phyloP scores from a whole-genome alignment of 2,888 invertebrate genomes.

The Caenorhabditis sp. region DNA sequence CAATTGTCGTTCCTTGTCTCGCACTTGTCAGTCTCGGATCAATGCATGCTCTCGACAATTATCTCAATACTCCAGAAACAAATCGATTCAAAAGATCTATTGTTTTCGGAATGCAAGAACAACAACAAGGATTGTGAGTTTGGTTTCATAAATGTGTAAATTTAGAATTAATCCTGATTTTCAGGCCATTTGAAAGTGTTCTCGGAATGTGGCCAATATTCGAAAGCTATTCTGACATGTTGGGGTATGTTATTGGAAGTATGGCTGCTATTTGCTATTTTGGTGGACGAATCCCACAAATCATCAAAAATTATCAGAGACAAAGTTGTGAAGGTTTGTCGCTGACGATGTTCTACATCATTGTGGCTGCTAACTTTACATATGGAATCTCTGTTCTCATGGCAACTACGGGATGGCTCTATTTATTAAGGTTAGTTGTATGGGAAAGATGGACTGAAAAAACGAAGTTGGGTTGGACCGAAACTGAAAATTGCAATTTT shows the following conservation, averaged over 20 bases:
- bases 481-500: background rate
- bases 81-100: conserved; percentile 21
- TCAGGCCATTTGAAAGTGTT: conserved; percentile 25
- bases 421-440: conserved; percentile 49
- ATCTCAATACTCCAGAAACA: background rate
- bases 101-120: background rate
- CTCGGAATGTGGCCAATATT: conserved; percentile 63
- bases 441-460: background rate
- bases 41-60: conserved; percentile 19
- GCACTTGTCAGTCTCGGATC: conserved; percentile 50
- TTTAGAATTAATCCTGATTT: background rate
- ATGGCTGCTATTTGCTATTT: conserved; percentile 70
- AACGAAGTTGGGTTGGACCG: no score
- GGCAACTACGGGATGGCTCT: conserved; percentile 67
- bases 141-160: background rate
- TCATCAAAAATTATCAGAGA: conserved; percentile 66
- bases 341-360: conserved; percentile 69
- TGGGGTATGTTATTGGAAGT: conserved; percentile 70
- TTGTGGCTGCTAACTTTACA: conserved; percentile 68
- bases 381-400: conserved; percentile 72
- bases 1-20: conserved; percentile 61
- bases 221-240: conserved; percentile 64
- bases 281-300: conserved; percentile 69
- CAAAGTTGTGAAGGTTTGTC: conserved; percentile 70
- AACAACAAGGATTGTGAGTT: background rate